phyloP scores from a whole-genome alignment of 2,797 vertebrate genomes.

The Tiaroga cobitis region DNA sequence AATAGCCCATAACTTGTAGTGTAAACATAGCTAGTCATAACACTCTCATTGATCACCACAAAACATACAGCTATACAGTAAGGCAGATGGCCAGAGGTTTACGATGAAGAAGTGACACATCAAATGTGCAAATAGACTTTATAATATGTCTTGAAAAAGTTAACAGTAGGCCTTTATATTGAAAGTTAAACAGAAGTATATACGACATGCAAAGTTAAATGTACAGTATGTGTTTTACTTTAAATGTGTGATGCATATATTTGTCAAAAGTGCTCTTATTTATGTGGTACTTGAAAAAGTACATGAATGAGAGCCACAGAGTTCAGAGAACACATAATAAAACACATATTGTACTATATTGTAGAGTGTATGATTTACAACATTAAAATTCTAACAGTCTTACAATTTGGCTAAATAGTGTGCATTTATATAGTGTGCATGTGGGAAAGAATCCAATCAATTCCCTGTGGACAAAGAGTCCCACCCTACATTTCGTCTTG shows the following conservation, averaged over 20 bases:
- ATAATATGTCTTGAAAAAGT: not conserved
- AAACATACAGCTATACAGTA: slow-evolving; percentile 7
- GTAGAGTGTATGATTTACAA: not conserved
- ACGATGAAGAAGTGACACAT: not conserved
- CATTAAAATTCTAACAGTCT: not conserved
- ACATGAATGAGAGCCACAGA: not conserved
- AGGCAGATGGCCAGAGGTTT: not conserved
- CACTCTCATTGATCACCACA: not conserved
- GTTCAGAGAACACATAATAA: not conserved
- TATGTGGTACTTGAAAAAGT: not conserved
- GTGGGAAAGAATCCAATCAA: not conserved
- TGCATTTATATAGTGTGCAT: not conserved
- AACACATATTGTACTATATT: not conserved
- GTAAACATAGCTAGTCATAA: slow-evolving; percentile 26
- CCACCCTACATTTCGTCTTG: not conserved
- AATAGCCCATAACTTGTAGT: not conserved
- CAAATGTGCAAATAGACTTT: not conserved
- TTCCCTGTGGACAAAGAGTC: not conserved
- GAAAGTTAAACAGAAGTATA: not conserved
- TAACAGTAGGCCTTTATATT: not conserved
- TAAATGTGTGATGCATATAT: not conserved
- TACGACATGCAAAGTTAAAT: not conserved
- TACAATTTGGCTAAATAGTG: no score
- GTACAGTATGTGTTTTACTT: not conserved
- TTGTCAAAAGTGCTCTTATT: not conserved